A percentile compares a stretch with the other conserved stretches of the same genome.
phyloP scores from a whole-genome alignment of 1,140 invertebrate species.

The Diabrotica undecimpunctata region DNA sequence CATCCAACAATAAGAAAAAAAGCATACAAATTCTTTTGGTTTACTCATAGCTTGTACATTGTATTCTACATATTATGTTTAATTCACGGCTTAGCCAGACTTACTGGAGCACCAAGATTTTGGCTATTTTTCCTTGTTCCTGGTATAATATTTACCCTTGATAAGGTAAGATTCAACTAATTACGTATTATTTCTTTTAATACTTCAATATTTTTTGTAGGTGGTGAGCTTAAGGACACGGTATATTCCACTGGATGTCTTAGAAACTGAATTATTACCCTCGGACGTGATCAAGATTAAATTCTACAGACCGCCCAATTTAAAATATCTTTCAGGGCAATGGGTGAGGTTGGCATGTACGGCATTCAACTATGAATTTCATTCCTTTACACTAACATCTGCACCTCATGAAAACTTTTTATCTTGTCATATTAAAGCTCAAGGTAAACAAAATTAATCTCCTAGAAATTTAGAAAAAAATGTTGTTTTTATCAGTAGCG shows the following conservation, averaged over 20 bases:
- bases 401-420: conserved; percentile 97
- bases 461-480: neutral
- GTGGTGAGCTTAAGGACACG: conserved; percentile 86
- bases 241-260: conserved; percentile 90
- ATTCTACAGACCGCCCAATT: conserved; percentile 90
- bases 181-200: too few relatives aligned
- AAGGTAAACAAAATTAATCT: conserved; percentile 53
- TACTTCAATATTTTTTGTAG: conserved; percentile 46
- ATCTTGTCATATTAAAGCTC: conserved; percentile 96
- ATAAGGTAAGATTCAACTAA: conserved; percentile 66
- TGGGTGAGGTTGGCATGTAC: conserved; percentile 92
- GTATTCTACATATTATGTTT: conserved; percentile 85
- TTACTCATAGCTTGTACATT: conserved; percentile 92
- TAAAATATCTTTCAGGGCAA: conserved; percentile 91
- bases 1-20: conserved; percentile 90
- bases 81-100: conserved; percentile 89
- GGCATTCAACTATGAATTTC: conserved; percentile 90
- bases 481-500: too few relatives aligned
- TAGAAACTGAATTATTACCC: conserved; percentile 92
- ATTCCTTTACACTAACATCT: conserved; percentile 97
- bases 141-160: conserved; percentile 83
- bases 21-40: conserved; percentile 96
- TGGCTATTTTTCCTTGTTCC: conserved; percentile 96
- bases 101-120: conserved; percentile 90
- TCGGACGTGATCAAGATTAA: conserved; percentile 93